Conservation (phyloP, 53 echinoderm and acorn worm species). For the Mesocentrotus franciscanus region DNA sequence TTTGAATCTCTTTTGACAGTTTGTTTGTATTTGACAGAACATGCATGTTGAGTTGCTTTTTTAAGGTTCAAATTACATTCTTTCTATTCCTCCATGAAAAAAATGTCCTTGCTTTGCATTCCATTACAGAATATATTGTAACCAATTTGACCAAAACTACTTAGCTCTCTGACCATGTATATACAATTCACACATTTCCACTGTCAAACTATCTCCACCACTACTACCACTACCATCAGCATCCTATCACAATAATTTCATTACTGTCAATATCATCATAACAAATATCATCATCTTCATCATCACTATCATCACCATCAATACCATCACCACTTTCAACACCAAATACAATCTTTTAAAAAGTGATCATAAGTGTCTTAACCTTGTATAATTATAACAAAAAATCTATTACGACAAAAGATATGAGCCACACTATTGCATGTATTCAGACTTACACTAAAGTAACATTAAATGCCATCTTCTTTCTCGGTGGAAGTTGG, state of each 20-base stretch:
- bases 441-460: too few relatives aligned
- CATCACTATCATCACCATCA: background rate
- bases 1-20: background rate
- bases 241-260: background rate
- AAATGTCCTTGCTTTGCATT: background rate
- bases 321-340: background rate
- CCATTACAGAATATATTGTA: background rate
- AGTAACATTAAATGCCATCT: background rate
- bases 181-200: too few relatives aligned
- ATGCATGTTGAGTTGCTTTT: background rate
- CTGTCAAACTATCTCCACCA: background rate
- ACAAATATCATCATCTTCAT: background rate
- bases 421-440: too few relatives aligned
- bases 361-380: too few relatives aligned
- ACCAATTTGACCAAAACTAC: too few relatives aligned
- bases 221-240: background rate
- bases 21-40: background rate
- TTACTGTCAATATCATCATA: background rate
- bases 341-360: too few relatives aligned
- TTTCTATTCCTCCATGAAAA: background rate
- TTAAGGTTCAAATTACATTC: background rate
- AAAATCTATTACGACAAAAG: too few relatives aligned
- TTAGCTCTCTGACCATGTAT: too few relatives aligned
- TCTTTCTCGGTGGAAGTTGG: background rate
- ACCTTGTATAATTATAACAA: too few relatives aligned